Evolutionary conservation across 2,888 invertebrate species (phyloP), one percentile per base, ranked within the genome.

Genomic region (Drosophila hawaiiensis): DNA sequence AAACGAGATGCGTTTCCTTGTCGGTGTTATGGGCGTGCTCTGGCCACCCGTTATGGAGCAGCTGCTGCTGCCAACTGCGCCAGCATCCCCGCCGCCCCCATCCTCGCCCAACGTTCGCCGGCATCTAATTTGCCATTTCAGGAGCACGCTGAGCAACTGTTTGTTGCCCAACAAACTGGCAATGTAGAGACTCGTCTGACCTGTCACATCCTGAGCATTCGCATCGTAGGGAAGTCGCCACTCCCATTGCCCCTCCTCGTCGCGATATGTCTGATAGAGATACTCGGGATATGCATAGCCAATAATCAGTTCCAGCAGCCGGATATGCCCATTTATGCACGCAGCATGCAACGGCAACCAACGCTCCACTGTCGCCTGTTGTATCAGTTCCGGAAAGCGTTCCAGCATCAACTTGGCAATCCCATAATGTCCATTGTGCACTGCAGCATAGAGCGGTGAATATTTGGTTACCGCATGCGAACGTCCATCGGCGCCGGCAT

Each of bases 301-400:
- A 16, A 99, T 95, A 16, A 99, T 94, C 63, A 97, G 93, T 67
- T 97, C 96, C 66, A 98, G 95, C 39, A 98, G 94, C 16, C 95
- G 92, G 33, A 96, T 94, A 92, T 98, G 98, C 0, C 98, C 98
- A 87, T 97, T 97, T 89, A 98, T 97, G 75, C 97, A 97, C 50
- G 98, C 98, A 10, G 98, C 98, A 94, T 99, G 99, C 29, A 98
- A 94, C 0, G 99, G 98, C 73, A 98, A 94, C 97, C 98, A 98
- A 85, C 96, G 96, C 92, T 98, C 98, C 0, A 98, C 97, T 0
- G 98, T 99, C 79, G 96, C 95, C 94, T 97, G 96, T 95, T 96
- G 96, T 19, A 97, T 96, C 80, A 98, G 95, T 84, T 97, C 96
- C 0, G 98, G 98, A 93, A 97, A 98, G 87, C 96, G 95, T 91